Conservation (phyloP, 1,140 invertebrate genomes). For the Penaeus chinensis region DNA sequence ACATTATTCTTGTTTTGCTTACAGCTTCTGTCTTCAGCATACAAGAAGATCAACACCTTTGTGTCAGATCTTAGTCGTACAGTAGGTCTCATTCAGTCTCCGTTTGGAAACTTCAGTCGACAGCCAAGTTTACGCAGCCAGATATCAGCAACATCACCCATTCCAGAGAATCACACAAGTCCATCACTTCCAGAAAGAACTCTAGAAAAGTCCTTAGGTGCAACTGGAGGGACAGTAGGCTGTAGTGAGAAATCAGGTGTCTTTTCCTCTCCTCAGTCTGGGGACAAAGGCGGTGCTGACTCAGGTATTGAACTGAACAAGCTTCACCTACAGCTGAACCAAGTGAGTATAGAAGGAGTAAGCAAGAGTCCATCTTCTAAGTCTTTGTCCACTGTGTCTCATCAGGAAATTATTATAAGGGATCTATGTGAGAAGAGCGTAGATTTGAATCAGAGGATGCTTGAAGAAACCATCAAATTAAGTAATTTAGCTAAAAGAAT, state of each 20-base stretch:
- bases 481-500: constrained; percentile 57
- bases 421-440: constrained; percentile 59
- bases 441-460: constrained; percentile 64
- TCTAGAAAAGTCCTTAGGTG: constrained; percentile 27
- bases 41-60: constrained; percentile 61
- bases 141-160: constrained; percentile 56
- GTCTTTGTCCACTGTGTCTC: background rate
- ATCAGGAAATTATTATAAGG: constrained; percentile 49
- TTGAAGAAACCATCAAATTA: constrained; percentile 64
- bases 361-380: background rate
- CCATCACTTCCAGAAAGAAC: constrained; percentile 28
- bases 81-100: constrained; percentile 54
- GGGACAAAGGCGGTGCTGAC: constrained; percentile 1
- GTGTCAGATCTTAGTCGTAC: constrained; percentile 60
- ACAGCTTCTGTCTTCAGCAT: constrained; percentile 59
- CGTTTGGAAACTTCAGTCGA: constrained; percentile 54
- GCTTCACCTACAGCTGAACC: constrained; percentile 21
- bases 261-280: constrained; percentile 9
- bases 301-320: constrained; percentile 19
- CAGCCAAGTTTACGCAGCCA: constrained; percentile 62
- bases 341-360: constrained; percentile 9
- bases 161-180: constrained; percentile 38
- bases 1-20: constrained; percentile 7
- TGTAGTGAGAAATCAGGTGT: constrained; percentile 13
- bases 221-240: constrained; percentile 21